Conservation (phyloP, 2,888 invertebrate species). For the Pyrochroa serraticornis region DNA sequence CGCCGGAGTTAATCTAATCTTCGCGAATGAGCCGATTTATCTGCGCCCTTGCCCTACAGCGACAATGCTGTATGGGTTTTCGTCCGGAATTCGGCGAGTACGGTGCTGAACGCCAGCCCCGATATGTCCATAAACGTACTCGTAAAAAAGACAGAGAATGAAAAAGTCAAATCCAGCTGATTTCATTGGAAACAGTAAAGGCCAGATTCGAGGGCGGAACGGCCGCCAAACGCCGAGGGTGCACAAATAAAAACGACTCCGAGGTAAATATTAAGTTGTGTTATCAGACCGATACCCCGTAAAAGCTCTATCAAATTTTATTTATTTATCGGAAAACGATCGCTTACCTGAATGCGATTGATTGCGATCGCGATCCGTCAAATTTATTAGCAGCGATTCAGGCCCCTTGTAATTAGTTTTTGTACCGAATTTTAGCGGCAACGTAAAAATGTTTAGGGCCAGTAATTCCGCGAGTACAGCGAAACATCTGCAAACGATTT, state of each 20-base stretch:
- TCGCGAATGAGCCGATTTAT: slow-evolving; percentile 21
- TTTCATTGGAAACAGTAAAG: slow-evolving; percentile 44
- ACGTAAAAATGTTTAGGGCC: neutral
- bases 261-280: slow-evolving; percentile 16
- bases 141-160: slow-evolving; percentile 38
- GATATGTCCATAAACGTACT: slow-evolving; percentile 20
- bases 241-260: slow-evolving; percentile 11
- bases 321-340: neutral
- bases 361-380: too few relatives aligned
- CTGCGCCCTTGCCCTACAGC: neutral
- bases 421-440: too few relatives aligned
- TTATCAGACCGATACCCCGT: slow-evolving; percentile 9
- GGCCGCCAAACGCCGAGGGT: slow-evolving; percentile 9
- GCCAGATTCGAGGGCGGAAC: slow-evolving; percentile 28
- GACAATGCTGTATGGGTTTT: too few relatives aligned
- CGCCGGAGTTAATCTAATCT: slow-evolving; percentile 17
- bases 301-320: slow-evolving; percentile 10
- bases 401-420: too few relatives aligned
- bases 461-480: neutral
- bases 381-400: too few relatives aligned
- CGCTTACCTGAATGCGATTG: too few relatives aligned
- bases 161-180: slow-evolving; percentile 42
- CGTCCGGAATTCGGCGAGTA: neutral
- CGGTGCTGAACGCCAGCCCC: slow-evolving; percentile 1
- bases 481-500: slow-evolving; percentile 8